phyloP scores from a whole-genome alignment of 2,113 vertebrate species.

The Alethe castanea region DNA sequence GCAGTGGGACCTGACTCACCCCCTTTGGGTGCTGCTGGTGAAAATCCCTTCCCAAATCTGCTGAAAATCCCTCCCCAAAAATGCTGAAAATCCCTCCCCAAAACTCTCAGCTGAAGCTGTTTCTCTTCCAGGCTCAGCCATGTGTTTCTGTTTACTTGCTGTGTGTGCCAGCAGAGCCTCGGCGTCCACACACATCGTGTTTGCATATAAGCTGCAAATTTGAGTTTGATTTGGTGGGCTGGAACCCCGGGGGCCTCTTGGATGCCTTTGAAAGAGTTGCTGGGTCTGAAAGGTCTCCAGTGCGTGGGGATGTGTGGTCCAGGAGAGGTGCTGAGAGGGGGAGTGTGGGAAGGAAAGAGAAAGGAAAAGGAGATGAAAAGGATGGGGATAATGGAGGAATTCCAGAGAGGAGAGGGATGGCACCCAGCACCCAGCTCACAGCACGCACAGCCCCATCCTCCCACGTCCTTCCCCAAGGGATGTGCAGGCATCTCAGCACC shows the following conservation, averaged over 20 bases:
- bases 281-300: background rate
- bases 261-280: background rate
- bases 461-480: accelerated
- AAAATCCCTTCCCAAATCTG: background rate
- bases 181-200: background rate
- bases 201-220: constrained; percentile 35
- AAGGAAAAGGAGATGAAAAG: background rate
- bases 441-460: background rate
- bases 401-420: background rate
- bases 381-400: background rate
- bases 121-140: background rate
- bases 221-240: constrained; percentile 45
- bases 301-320: background rate
- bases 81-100: background rate
- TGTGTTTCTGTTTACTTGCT: constrained; percentile 32
- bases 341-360: background rate
- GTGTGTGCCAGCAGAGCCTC: background rate
- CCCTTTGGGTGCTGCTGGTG: background rate
- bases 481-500: background rate
- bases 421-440: background rate
- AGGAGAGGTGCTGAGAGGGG: background rate
- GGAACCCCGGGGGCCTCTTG: background rate
- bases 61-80: background rate
- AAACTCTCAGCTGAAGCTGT: background rate
- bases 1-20: background rate